Base-by-base conservation (phyloP, 1,140 invertebrate species). In the Macrobrachium nipponense region DNA sequence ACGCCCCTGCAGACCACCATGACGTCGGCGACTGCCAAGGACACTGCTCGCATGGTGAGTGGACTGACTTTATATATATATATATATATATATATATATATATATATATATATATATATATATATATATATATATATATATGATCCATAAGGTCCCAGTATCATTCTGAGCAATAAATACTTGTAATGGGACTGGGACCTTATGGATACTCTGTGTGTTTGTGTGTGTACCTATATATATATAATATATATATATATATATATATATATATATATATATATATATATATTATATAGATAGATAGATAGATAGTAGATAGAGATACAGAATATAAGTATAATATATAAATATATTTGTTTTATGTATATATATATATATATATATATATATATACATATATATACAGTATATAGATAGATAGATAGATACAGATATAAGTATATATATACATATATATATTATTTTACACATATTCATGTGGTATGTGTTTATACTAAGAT, bases 1-100 rank as follows among this genome's bases (percentile, higher is more conserved):
- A 93, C 92, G 17, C 92, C 92, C 7, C 91, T 92, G 88, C 92
- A 93, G 84, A 90, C 90, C 11, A 90, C 91, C 58, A 87, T 18
- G 92, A 93, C 77, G 89, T 92, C 5, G 93, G 93, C 0, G 84
- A 90, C 23, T 93, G 92, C 87, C 89, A 91, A 80, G 93, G 92
- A 15, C 90, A 89, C 73, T 93, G 92, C 82, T 78, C 75, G 3
- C 90, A 90, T 88, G 91, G 91, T 91, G 89, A 51, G 77, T 64
- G 64, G 11, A 62, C 2, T 27, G 18, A 62, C 43, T n/a, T 59
- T 18, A 8, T 14, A 51, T n/a, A 14, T 43, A 36, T 43, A n/a
- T 61, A 5, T 59, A 11, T n/a, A 10, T 80, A 78, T n/a, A 77
- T 59, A 77, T 76, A 43, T 61, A 27, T 51, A 87, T 72, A 80